Conservation (phyloP, 2,888 invertebrate genomes). For the Theodoxus fluviatilis region DNA sequence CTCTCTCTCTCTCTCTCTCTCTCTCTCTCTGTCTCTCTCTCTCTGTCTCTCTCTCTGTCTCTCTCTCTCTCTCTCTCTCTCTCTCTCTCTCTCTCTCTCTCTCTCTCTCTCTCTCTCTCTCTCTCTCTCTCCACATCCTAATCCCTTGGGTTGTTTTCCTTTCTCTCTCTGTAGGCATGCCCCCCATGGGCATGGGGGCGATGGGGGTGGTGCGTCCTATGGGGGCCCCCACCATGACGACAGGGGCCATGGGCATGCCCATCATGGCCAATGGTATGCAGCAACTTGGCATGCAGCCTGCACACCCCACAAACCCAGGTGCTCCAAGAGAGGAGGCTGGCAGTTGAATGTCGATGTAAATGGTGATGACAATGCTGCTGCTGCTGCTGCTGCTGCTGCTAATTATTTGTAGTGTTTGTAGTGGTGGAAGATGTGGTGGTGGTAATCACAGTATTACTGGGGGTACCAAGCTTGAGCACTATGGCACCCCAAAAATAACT, state of each 20-base stretch:
- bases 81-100: neutral
- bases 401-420: too few species aligned
- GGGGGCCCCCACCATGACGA: slow-evolving; percentile 42
- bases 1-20: neutral
- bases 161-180: slow-evolving; percentile 31
- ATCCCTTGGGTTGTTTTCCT: neutral
- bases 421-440: too few species aligned
- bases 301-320: too few species aligned
- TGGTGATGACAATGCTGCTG: too few species aligned
- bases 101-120: slow-evolving; percentile 1
- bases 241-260: slow-evolving; percentile 48
- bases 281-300: slow-evolving; percentile 35
- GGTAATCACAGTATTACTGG: too few species aligned
- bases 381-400: too few species aligned
- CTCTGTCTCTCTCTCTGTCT: neutral
- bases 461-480: too few species aligned
- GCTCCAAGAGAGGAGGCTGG: too few species aligned
- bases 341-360: too few species aligned
- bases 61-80: neutral
- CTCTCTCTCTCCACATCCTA: neutral
- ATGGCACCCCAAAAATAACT: too few species aligned
- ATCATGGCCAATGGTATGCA: slow-evolving; percentile 54
- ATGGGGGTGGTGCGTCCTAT: slow-evolving; percentile 41
- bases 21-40: slow-evolving; percentile 11
- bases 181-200: slow-evolving; percentile 37